A percentile compares a stretch with the other conserved stretches of the same genome.
These are phyloP conservation scores for Conger conger DNA, from an alignment of 2,113 vertebrate species.

Conservation along the genomic window DNA sequence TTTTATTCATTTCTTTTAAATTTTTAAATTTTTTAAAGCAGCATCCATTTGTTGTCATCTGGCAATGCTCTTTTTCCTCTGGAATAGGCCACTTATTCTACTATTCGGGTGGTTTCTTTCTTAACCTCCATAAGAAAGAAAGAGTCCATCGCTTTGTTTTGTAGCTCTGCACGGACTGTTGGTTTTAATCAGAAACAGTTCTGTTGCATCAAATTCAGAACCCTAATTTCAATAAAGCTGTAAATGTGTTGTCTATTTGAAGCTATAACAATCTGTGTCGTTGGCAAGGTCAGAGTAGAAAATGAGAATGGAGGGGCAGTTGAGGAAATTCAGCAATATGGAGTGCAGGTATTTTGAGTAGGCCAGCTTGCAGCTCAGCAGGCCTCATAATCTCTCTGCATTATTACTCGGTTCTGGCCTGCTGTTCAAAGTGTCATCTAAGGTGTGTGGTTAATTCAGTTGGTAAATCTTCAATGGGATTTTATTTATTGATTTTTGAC, in stretches of 20 bases:
- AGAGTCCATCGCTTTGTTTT: no score
- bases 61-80: background rate
- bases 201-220: background rate
- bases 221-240: background rate
- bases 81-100: background rate
- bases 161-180: background rate
- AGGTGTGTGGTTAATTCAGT: background rate
- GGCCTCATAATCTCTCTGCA: background rate
- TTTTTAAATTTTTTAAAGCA: background rate
- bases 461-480: background rate
- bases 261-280: background rate
- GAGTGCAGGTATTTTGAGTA: background rate
- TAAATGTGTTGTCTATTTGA: background rate
- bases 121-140: no score
- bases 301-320: background rate
- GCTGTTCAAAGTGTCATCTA: background rate
- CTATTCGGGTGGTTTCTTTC: background rate
- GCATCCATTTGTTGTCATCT: background rate
- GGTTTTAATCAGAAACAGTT: background rate
- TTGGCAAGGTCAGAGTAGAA: background rate
- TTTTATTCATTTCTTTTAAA: background rate
- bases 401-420: background rate
- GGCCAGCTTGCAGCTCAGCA: constrained; percentile 3
- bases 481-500: no score
- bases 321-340: background rate